A percentile compares a stretch with the other conserved stretches of the same genome.
Conservation (phyloP, 2,113 vertebrate species). For the Pontoporia blainvillei region DNA sequence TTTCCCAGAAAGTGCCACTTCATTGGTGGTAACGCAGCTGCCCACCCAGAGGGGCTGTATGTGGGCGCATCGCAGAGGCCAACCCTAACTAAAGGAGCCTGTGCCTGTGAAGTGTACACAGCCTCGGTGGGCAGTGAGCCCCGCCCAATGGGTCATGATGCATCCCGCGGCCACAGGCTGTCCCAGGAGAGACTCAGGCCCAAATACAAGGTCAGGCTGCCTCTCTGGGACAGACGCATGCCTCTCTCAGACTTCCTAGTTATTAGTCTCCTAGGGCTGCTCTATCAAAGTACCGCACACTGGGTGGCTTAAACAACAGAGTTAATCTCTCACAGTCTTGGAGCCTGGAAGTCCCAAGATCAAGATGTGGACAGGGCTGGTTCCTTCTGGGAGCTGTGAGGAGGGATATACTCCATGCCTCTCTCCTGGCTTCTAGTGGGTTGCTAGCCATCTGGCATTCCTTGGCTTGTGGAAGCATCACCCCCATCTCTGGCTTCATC, state of each 20-base stretch:
- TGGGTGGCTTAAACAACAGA: neutral
- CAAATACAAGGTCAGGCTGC: rapidly evolving
- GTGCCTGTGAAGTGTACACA: neutral
- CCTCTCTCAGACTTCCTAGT: neutral
- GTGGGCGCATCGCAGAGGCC: neutral
- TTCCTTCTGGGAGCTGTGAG: neutral
- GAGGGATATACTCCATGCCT: neutral
- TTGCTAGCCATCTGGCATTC: neutral
- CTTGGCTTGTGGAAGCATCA: neutral
- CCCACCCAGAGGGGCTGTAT: rapidly evolving
- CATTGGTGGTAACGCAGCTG: too few species aligned
- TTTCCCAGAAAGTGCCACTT: neutral
- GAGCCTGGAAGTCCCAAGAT: neutral
- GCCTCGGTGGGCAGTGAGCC: rapidly evolving
- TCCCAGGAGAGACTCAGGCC: neutral
- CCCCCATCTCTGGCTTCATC: neutral
- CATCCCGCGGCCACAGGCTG: rapidly evolving
- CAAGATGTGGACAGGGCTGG: neutral
- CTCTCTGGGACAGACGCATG: neutral
- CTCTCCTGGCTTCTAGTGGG: neutral
- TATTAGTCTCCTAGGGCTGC: neutral
- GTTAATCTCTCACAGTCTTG: neutral
- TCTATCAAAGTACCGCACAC: neutral
- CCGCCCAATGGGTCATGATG: neutral
- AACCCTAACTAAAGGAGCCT: neutral